Evolutionary conservation across 2,888 invertebrate genomes (phyloP), one percentile per base, ranked within the genome.

Genomic region (Ochropleura plecta): DNA sequence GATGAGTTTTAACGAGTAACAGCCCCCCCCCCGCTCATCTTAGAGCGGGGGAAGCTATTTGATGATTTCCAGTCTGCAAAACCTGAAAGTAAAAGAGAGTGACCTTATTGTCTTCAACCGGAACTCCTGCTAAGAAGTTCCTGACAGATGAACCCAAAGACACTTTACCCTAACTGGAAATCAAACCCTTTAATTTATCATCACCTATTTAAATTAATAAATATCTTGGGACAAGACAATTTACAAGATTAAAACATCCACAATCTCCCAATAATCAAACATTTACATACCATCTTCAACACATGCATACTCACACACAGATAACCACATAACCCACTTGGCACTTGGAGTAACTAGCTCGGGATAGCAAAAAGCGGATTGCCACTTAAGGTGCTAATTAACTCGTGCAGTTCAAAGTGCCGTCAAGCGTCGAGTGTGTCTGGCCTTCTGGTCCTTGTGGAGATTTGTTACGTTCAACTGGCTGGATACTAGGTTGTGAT

Each of bases 331-430:
- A 67, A 82, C 76, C 73, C 75, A 84, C 77, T 84, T 79, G 80
- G 78, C 79, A 72, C 76, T 76, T 70, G 73, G 57, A 79, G 60
- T 78, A 82, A 81, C 87, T 77, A 77, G 75, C 78, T 81, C 63
- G 68, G 77, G 70, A 82, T 71, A 77, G 86, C 78, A 88, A 85
- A 87, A 86, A 88, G 81, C 84, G 74, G 80, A 86, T 83, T 86
- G 78, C 81, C 81, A 83, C 83, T 87, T 86, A 63, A 73, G 70
- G 79, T 83, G 79, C 74, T 88, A 88, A 88, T 88, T 85, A 88
- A 78, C 87, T 78, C 79, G 84, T 80, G 73, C 79, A 79, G 79
- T 76, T 75, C 74, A 84, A 87, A 87, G 84, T 87, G 80, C 82
- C 78, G 85, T 78, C 78, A 76, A 71, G 81, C 70, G 83, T 85